phyloP scores from a whole-genome alignment of 2,797 vertebrate species.

The Poecile montanus region DNA sequence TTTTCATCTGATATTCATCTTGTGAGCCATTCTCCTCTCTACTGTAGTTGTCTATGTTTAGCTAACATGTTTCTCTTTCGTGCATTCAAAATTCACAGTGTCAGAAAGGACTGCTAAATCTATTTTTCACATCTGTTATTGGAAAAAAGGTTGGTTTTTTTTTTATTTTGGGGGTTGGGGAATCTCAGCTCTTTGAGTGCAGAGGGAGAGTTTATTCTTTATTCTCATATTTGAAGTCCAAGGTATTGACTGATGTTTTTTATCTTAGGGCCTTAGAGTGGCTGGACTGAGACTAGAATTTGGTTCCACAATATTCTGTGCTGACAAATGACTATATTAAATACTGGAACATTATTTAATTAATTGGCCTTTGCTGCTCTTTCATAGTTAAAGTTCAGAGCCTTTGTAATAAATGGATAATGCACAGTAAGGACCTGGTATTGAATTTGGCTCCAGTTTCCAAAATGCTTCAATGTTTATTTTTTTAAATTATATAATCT shows the following conservation, averaged over 20 bases:
- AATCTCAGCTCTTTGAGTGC: neutral
- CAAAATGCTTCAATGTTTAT: neutral
- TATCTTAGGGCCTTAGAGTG: neutral
- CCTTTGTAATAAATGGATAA: neutral
- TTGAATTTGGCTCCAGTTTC: neutral
- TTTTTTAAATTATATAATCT: neutral
- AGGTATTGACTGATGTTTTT: neutral
- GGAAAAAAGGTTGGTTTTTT: accelerated
- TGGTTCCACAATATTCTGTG: neutral
- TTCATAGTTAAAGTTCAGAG: neutral
- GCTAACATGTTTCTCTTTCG: neutral
- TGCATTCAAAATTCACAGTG: neutral
- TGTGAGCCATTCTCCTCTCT: neutral
- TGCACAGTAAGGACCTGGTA: neutral
- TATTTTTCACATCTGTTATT: neutral
- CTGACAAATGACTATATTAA: neutral
- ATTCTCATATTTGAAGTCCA: neutral
- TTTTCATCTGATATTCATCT: neutral
- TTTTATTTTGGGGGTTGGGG: accelerated
- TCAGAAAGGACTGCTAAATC: neutral
- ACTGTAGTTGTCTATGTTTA: accelerated
- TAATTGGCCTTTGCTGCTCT: neutral
- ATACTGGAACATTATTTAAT: neutral
- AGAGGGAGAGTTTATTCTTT: neutral
- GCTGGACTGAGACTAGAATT: neutral